Evolutionary conservation across 2,888 invertebrate species (phyloP).

Genomic region (Parnassius orleans): DNA sequence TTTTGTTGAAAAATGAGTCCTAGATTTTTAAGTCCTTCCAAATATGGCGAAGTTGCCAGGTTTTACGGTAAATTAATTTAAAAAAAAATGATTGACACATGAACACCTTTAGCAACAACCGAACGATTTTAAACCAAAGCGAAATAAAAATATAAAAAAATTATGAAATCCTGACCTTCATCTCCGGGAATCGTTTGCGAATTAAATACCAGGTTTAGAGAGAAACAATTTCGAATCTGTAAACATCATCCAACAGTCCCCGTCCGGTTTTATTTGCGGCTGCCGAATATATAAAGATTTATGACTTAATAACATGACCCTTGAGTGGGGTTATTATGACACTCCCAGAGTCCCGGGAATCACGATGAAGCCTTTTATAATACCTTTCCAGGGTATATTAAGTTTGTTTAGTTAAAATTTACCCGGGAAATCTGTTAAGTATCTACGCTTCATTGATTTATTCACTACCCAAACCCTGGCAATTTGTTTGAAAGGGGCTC

Average conservation of each 20-base stretch:
- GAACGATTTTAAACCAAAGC: neutral
- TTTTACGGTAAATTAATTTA: neutral
- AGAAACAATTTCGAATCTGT: slow-evolving; percentile 26
- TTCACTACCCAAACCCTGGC: slow-evolving; percentile 6
- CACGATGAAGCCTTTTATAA: slow-evolving; percentile 41
- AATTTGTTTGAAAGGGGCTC: slow-evolving; percentile 15
- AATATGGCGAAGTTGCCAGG: no score
- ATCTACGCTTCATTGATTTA: slow-evolving; percentile 26
- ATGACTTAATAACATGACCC: slow-evolving; percentile 50
- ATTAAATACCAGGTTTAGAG: slow-evolving; percentile 24
- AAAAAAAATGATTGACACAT: neutral
- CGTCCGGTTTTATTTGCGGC: slow-evolving; percentile 26
- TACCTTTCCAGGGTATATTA: slow-evolving; percentile 40
- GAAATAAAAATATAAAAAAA: slow-evolving; percentile 2
- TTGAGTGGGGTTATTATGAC: slow-evolving; percentile 44
- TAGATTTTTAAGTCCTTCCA: no score
- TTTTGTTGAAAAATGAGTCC: no score
- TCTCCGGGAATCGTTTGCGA: slow-evolving; percentile 7
- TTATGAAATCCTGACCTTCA: slow-evolving; percentile 5
- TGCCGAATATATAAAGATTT: slow-evolving; percentile 41
- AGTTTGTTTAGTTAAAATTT: slow-evolving; percentile 43
- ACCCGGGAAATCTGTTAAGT: slow-evolving; percentile 32
- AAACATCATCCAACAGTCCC: slow-evolving; percentile 19
- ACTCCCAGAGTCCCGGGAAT: slow-evolving; percentile 38
- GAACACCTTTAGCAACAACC: neutral